Evolutionary conservation across 2,113 vertebrate species (phyloP).

Genomic region (Hippopotamus amphibius): DNA sequence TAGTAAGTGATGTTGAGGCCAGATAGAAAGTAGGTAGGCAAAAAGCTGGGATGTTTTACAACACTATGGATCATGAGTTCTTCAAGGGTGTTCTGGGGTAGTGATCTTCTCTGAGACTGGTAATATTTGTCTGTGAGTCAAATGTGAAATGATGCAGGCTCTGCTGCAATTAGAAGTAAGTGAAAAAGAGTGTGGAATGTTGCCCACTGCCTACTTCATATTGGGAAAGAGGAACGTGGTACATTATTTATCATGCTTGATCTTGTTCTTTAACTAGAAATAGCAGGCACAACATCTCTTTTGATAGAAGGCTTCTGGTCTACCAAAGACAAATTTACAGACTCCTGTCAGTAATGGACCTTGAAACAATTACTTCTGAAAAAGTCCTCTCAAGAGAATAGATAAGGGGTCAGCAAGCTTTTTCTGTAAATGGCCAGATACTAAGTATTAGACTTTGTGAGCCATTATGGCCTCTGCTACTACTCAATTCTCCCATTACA

Average conservation of each 20-base stretch:
- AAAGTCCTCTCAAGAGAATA: background rate
- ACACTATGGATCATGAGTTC: background rate
- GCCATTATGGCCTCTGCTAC: background rate
- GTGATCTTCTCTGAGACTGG: background rate
- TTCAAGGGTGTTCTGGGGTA: background rate
- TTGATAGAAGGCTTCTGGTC: background rate
- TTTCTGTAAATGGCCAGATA: background rate
- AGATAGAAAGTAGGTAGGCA: background rate
- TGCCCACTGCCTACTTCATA: background rate
- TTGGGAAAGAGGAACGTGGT: background rate
- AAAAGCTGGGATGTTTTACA: background rate
- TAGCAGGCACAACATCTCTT: background rate
- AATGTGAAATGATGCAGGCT: background rate
- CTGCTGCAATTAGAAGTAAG: background rate
- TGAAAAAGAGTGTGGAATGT: background rate
- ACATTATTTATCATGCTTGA: background rate
- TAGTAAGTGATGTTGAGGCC: background rate
- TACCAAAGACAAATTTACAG: background rate
- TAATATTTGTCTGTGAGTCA: background rate
- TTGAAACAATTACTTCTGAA: background rate
- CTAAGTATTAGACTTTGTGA: background rate
- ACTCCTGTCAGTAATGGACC: background rate
- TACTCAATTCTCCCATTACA: background rate
- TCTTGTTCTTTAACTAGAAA: constrained; percentile 34
- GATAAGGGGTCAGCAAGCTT: background rate